Evolutionary conservation across 1,140 invertebrate species (phyloP).

Genomic region (Nautilus pompilius): DNA sequence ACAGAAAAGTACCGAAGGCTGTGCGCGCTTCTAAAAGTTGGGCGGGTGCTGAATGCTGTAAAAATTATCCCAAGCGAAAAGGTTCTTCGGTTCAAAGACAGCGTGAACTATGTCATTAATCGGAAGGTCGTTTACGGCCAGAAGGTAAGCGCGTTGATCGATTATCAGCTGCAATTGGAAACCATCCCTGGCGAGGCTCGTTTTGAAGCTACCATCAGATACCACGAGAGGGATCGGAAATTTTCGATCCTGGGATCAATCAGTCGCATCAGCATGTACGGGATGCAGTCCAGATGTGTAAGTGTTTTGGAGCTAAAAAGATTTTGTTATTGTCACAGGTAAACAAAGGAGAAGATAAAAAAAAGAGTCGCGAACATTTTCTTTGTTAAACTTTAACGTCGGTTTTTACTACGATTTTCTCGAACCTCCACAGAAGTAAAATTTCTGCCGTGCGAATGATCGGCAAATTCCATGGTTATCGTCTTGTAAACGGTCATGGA

Average conservation of each 20-base stretch:
- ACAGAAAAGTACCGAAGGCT: slow-evolving; percentile 24
- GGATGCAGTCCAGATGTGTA: slow-evolving; percentile 42
- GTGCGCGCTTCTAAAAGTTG: slow-evolving; percentile 15
- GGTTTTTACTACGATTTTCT: too few species aligned
- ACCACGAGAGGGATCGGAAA: slow-evolving; percentile 16
- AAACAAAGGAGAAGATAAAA: not conserved
- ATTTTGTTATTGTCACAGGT: slow-evolving; percentile 41
- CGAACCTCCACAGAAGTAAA: too few species aligned
- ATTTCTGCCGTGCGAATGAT: too few species aligned
- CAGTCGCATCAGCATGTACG: slow-evolving; percentile 50
- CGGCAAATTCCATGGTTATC: too few species aligned
- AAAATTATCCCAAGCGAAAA: slow-evolving; percentile 21
- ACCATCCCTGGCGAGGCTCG: slow-evolving; percentile 40
- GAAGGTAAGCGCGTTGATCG: slow-evolving; percentile 21
- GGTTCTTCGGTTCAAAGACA: slow-evolving; percentile 30
- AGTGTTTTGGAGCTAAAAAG: slow-evolving; percentile 39
- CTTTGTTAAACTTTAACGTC: too few species aligned
- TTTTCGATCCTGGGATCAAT: slow-evolving; percentile 39
- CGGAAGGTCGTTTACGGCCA: slow-evolving; percentile 19
- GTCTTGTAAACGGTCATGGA: too few species aligned
- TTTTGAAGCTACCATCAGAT: slow-evolving; percentile 45
- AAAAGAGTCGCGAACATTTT: not conserved
- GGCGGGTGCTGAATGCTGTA: slow-evolving; percentile 11
- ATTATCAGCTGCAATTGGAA: slow-evolving; percentile 43
- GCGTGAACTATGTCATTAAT: slow-evolving; percentile 36